A percentile compares a stretch with the other conserved stretches of the same genome.
Conservation (phyloP, 2,113 vertebrate species). For the Lasiurus cinereus region DNA sequence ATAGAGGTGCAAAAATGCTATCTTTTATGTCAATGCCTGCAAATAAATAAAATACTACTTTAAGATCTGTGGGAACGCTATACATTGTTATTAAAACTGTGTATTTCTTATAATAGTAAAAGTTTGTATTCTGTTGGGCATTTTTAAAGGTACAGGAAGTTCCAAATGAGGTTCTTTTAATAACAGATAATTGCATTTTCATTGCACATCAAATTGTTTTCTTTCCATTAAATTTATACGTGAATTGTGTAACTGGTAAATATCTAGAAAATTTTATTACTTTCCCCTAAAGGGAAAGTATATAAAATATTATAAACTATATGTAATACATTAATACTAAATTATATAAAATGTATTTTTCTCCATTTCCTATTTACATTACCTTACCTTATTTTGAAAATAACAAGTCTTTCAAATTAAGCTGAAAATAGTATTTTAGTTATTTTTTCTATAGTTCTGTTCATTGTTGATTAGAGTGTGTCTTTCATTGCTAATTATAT, state of each 20-base stretch:
- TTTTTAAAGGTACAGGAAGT: constrained; percentile 50
- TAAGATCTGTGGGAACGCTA: not conserved
- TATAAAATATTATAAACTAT: constrained; percentile 8
- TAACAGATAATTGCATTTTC: constrained; percentile 19
- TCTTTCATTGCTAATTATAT: constrained; percentile 15
- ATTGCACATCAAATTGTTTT: constrained; percentile 46
- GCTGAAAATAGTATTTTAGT: constrained; percentile 19
- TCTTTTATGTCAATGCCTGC: constrained; percentile 17
- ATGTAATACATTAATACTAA: not conserved
- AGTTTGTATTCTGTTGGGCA: constrained; percentile 10
- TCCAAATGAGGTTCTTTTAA: not conserved
- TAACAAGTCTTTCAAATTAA: constrained; percentile 45
- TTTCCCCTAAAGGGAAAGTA: not conserved
- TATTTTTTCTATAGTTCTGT: constrained; percentile 39
- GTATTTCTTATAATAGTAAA: not conserved
- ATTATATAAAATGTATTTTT: not conserved
- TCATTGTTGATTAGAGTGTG: not conserved
- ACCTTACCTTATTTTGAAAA: constrained; percentile 30
- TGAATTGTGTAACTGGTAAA: constrained; percentile 35
- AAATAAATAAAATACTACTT: constrained; percentile 18
- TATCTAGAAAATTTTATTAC: not conserved
- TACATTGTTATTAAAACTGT: not conserved
- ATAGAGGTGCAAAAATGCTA: not conserved
- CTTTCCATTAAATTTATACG: constrained; percentile 53
- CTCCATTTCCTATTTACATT: not conserved